Percentiles rank a stretch among this genome's conserved stretches.
These are phyloP conservation scores for Miniopterus natalensis DNA, from an alignment of 2,113 vertebrate species.

Conservation along the genomic window DNA sequence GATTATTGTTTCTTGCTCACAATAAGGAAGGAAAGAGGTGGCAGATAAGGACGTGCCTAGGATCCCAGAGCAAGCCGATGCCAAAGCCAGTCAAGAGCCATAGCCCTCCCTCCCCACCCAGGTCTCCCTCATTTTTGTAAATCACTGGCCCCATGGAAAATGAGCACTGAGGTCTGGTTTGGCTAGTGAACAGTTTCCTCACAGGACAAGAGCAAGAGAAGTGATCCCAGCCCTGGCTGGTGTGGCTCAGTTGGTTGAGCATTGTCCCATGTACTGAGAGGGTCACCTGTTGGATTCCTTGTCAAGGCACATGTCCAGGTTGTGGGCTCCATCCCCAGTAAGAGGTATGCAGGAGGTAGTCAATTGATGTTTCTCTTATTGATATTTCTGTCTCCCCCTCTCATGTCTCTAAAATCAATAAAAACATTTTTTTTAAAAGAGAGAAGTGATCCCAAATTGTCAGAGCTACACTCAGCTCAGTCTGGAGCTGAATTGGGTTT, in stretches of 20 bases:
- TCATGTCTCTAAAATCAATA: neutral
- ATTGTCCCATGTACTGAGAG: neutral
- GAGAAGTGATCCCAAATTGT: neutral
- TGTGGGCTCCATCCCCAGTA: neutral
- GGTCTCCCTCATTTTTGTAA: neutral
- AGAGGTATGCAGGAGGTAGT: neutral
- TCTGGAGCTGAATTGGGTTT: neutral
- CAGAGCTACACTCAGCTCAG: neutral
- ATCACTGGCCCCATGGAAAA: neutral
- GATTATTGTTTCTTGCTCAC: conserved; percentile 29
- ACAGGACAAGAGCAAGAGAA: neutral
- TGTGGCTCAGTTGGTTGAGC: neutral
- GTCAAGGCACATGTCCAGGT: neutral
- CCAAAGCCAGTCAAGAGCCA: neutral
- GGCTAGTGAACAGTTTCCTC: neutral
- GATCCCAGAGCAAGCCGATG: neutral
- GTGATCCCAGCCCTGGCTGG: neutral
- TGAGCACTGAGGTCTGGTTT: neutral
- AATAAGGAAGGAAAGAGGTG: neutral
- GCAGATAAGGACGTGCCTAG: neutral
- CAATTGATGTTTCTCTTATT: neutral
- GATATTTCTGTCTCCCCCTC: neutral
- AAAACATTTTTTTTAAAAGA: neutral
- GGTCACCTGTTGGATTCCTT: neutral
- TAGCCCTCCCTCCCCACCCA: neutral